Evolutionary conservation across 2,113 vertebrate species (phyloP), one percentile per base, ranked within the genome.

Genomic region (Menura novaehollandiae): DNA sequence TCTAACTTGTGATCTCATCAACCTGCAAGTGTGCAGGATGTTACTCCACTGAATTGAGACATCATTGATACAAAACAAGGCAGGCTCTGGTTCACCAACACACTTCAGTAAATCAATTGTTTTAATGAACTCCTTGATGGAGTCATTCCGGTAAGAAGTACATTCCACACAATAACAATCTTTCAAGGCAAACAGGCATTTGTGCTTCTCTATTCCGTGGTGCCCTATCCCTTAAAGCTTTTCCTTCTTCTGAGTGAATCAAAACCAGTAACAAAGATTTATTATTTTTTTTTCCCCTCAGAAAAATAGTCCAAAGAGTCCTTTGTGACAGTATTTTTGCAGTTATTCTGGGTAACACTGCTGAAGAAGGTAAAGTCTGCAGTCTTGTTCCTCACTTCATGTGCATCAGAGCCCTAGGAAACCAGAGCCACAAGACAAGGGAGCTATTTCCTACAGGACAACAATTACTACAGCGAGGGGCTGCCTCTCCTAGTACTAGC

Each of bases 271-370:
- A 37, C 8, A 47, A 85, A 35, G 30, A 43, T 11, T 9, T n/a
- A n/a, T n/a, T n/a, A n/a, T 39, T 33, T 8, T 49, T 20, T 30
- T 6, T 13, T 35, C 2, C 2, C 22, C 20, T 2, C 2, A n/a
- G 3, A 18, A 41, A 79, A 52, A 30, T 15, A 4, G 20, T 24
- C 30, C 43, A n/a, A 37, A 64, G 14, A n/a, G 17, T 18, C 33
- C 2, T 8, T 49, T 64, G 33, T 46, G 46, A 20, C 14, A 51
- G 3, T 32, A 43, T 41, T 55, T 74, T 76, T 69, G 20, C 43
- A 35, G 47, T 22, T 68, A 15, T 22, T 8, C 32, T 47, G 30
- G n/a, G 11, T 30, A 39, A 58, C 0, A 0, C 7, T 43, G 53
- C 26, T 62, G 43, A 52, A 52, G 47, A 27, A 47, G 11, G 37